These are phyloP conservation scores for Zoanthus gigantus DNA, from an alignment of 92 coral and sea anemone species.

Conservation along the genomic window DNA sequence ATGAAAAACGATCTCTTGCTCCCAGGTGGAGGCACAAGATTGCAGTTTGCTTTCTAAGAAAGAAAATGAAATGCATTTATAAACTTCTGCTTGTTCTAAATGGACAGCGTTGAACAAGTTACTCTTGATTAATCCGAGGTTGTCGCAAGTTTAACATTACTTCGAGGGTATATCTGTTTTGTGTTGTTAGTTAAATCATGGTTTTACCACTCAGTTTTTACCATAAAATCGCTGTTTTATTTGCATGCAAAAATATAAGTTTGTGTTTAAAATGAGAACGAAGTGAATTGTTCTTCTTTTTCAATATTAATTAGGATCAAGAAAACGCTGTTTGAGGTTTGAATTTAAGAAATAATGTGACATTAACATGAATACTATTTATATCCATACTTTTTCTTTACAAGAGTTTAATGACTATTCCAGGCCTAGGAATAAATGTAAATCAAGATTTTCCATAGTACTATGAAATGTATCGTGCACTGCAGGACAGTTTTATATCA, in stretches of 20 bases:
- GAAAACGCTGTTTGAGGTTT: conserved; percentile 48
- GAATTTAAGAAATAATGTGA: conserved; percentile 21
- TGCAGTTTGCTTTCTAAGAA: conserved; percentile 45
- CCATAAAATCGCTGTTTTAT: conserved; percentile 16
- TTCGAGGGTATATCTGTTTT: background rate
- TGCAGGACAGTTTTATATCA: conserved; percentile 56
- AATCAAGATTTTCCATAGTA: conserved; percentile 27
- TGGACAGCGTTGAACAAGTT: background rate
- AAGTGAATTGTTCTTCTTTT: conserved; percentile 45
- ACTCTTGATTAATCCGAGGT: background rate
- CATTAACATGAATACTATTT: background rate
- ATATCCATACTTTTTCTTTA: conserved; percentile 38
- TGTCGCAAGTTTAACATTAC: background rate
- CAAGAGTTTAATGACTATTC: background rate
- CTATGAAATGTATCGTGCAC: conserved; percentile 26
- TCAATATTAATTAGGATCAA: conserved; percentile 45
- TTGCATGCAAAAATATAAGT: conserved; percentile 29
- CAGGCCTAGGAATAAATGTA: background rate
- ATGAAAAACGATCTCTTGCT: background rate
- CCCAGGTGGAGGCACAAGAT: conserved; percentile 38
- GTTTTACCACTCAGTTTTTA: conserved; percentile 4
- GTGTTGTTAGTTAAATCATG: background rate
- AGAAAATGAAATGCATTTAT: conserved; percentile 12
- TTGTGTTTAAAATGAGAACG: conserved; percentile 25
- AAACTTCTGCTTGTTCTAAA: conserved; percentile 7